Evolutionary conservation across 2,888 invertebrate species (phyloP).

Genomic region (Chrysomela aeneicollis): DNA sequence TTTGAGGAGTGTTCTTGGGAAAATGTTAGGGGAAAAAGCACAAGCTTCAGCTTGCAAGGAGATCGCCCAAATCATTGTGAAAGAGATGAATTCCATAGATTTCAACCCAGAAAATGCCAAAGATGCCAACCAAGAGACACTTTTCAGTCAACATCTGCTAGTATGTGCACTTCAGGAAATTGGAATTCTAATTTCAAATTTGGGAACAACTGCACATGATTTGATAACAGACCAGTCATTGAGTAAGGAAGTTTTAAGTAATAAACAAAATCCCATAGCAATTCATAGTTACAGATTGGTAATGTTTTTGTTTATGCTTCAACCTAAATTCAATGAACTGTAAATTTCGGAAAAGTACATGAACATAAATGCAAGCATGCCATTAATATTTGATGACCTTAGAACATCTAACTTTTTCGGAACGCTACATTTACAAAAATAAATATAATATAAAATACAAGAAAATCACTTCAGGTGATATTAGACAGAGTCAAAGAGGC

Average conservation of each 20-base stretch:
- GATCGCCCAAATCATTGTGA: conserved; percentile 88
- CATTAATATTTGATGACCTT: too few species aligned
- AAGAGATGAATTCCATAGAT: conserved; percentile 95
- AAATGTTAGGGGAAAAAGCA: conserved; percentile 95
- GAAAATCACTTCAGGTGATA: too few species aligned
- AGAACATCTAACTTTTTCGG: too few species aligned
- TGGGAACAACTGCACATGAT: conserved; percentile 95
- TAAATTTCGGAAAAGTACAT: too few species aligned
- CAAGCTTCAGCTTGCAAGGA: conserved; percentile 96
- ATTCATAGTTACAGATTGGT: too few species aligned
- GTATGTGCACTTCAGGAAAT: conserved; percentile 96
- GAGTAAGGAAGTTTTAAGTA: neutral
- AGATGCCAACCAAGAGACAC: conserved; percentile 88
- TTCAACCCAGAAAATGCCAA: conserved; percentile 92
- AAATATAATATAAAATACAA: too few species aligned
- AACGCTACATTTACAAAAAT: too few species aligned
- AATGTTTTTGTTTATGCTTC: too few species aligned
- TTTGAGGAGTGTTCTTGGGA: conserved; percentile 88
- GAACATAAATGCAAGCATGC: too few species aligned
- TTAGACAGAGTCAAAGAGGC: too few species aligned
- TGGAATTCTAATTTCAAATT: conserved; percentile 85
- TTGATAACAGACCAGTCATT: conserved; percentile 84
- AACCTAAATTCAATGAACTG: too few species aligned
- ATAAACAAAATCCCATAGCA: too few species aligned
- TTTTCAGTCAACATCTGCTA: conserved; percentile 88